Evolutionary conservation across 2,113 vertebrate species (phyloP), one percentile per base, ranked within the genome.

Genomic region (Channa maculata): DNA sequence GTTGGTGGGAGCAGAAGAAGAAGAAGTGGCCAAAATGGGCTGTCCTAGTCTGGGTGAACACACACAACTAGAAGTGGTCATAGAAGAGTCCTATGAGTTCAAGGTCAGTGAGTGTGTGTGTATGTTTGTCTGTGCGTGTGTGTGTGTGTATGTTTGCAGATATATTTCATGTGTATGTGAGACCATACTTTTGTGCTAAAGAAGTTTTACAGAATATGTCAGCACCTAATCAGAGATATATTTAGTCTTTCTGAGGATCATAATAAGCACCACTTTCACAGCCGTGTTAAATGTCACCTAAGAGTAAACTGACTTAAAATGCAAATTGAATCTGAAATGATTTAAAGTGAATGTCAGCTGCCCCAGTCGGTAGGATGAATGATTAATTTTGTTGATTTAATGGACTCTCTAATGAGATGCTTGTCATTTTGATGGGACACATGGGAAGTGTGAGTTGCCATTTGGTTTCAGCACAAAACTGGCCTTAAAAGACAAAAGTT

Each of bases 71-170:
- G 93, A 95, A 65, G 91, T 95, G 78, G 68, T 95, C 85, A 95
- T 95, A 51, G 94, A 95, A 8, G 94, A 95, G 84, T 95, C 94
- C 43, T 95, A 95, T 51, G 94, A 95, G 83, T 95, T 95, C 15
- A 95, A 95, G 94, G 94, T 94, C 80, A 71, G 59, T 4, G 3
- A 49, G 8, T 38, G 43, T 24, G 24, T 24, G 24, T 24, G 24
- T 24, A 24, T 24, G 24, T 24, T 24, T 24, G 1, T 24, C 24
- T 24, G 24, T 24, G 24, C 24, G 11, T 15, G 41, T 60, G 14
- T 14, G 14, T 76, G 6, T 15, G 5, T 8, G 9, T 38, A 5
- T 39, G 1, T 33, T 39, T 49, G 5, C 14, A 15, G 36, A 24
- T 45, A 3, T 41, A 15, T 34, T 8, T 33, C 15, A 8, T 33